These are phyloP conservation scores for Phymastichus coffea DNA, from an alignment of 1,140 invertebrate genomes.

Conservation along the genomic window DNA sequence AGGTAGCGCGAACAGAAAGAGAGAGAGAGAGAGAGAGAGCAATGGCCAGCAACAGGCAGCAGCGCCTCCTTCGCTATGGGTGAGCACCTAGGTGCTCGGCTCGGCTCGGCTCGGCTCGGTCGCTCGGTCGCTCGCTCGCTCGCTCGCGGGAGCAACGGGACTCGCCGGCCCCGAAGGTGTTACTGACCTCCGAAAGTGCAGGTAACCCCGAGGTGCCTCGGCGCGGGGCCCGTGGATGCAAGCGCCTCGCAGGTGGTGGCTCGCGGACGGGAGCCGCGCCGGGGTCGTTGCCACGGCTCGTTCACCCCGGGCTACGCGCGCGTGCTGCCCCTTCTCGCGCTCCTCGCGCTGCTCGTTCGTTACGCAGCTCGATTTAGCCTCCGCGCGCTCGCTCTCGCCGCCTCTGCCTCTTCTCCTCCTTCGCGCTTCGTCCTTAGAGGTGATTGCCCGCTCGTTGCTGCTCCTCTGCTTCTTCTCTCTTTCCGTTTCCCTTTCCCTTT, in stretches of 20 bases:
- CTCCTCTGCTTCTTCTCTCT: conserved; percentile 36
- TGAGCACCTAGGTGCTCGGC: background rate
- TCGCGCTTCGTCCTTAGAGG: conserved; percentile 26
- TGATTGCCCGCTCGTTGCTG: conserved; percentile 12
- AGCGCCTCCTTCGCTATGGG: too few relatives aligned
- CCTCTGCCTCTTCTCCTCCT: conserved; percentile 21
- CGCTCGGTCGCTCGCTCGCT: background rate
- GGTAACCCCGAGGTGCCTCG: too few relatives aligned
- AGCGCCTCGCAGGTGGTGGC: too few relatives aligned
- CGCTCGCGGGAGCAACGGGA: too few relatives aligned
- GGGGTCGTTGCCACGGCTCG: background rate
- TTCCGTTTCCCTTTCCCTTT: conserved; percentile 36
- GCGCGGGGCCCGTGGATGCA: too few relatives aligned
- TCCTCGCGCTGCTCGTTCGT: background rate
- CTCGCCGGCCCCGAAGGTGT: too few relatives aligned
- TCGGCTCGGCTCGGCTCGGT: background rate
- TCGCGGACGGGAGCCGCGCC: too few relatives aligned
- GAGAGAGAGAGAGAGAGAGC: conserved; percentile 33
- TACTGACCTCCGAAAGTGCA: too few relatives aligned
- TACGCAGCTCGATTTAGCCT: background rate
- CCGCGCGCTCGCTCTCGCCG: conserved; percentile 8
- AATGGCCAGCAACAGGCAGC: too few relatives aligned
- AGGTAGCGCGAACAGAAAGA: conserved; percentile 1
- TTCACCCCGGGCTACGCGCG: background rate
- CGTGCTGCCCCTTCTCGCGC: conserved; percentile 3